A percentile compares a stretch with the other conserved stretches of the same genome.
These are phyloP conservation scores for Epinotia demarniana DNA, from an alignment of 2,888 invertebrate species.

Conservation along the genomic window DNA sequence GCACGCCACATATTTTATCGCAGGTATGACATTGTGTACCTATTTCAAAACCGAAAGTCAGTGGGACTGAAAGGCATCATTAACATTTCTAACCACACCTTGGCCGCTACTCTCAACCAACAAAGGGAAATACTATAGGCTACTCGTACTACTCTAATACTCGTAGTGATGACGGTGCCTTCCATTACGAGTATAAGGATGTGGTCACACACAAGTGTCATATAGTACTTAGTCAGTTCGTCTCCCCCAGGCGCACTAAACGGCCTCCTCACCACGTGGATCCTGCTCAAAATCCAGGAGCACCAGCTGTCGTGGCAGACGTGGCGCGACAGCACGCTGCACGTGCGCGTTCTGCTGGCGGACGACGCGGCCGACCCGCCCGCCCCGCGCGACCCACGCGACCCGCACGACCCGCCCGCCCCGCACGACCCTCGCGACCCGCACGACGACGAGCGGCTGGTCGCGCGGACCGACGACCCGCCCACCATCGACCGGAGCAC, in stretches of 20 bases:
- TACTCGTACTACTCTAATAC: no score
- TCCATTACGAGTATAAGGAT: no score
- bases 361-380: slow-evolving; percentile 44
- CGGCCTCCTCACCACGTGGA: slow-evolving; percentile 79
- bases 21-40: no score
- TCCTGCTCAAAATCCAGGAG: slow-evolving; percentile 80
- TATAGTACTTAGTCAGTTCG: not conserved
- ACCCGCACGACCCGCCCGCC: slow-evolving; percentile 37
- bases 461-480: slow-evolving; percentile 51
- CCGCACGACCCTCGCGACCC: slow-evolving; percentile 50
- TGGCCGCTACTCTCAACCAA: no score
- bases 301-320: slow-evolving; percentile 79
- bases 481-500: slow-evolving; percentile 56
- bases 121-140: no score
- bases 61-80: no score
- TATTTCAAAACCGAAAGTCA: no score
- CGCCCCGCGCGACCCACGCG: not conserved
- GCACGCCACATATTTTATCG: no score
- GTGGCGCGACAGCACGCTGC: slow-evolving; percentile 78
- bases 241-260: slow-evolving; percentile 70
- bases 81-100: no score
- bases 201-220: no score
- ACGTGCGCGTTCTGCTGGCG: slow-evolving; percentile 73
- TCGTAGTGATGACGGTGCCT: no score
- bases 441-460: slow-evolving; percentile 46